Percentiles rank a stretch among this genome's conserved stretches.
Conservation (phyloP, 2,797 vertebrate genomes). For the Chelon labrosus region DNA sequence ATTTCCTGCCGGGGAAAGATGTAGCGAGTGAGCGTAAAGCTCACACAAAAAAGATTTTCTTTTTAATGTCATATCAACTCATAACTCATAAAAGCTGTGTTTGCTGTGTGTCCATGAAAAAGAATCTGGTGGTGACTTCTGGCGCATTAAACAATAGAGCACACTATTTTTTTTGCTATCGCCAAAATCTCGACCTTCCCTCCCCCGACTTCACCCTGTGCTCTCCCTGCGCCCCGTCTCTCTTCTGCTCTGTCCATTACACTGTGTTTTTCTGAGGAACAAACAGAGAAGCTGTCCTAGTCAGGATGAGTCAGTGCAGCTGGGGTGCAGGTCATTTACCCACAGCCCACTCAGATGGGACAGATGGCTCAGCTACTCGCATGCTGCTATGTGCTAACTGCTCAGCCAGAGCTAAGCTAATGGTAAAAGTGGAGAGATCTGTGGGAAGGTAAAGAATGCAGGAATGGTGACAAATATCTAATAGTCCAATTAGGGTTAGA, state of each 20-base stretch:
- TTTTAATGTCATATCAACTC: slow-evolving; percentile 30
- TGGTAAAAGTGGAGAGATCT: slow-evolving; percentile 15
- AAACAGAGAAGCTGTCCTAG: slow-evolving; percentile 74
- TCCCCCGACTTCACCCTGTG: slow-evolving; percentile 40
- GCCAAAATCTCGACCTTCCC: slow-evolving; percentile 55
- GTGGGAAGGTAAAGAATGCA: not conserved
- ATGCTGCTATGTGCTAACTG: slow-evolving; percentile 67
- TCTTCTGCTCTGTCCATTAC: slow-evolving; percentile 22
- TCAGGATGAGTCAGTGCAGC: slow-evolving; percentile 81
- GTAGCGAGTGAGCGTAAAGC: slow-evolving; percentile 14
- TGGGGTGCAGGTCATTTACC: slow-evolving; percentile 82
- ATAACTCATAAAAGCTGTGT: slow-evolving; percentile 19
- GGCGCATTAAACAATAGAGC: slow-evolving; percentile 39
- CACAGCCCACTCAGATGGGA: slow-evolving; percentile 74
- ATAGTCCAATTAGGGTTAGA: not conserved
- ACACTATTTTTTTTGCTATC: slow-evolving; percentile 52
- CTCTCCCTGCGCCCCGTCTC: slow-evolving; percentile 13
- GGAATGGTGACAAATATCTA: not conserved
- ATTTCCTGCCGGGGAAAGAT: slow-evolving; percentile 67
- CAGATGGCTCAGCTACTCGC: slow-evolving; percentile 75
- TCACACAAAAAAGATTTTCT: slow-evolving; percentile 21
- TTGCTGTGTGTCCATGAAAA: slow-evolving; percentile 34
- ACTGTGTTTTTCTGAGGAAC: slow-evolving; percentile 64
- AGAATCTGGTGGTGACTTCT: slow-evolving; percentile 34
- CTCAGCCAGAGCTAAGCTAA: slow-evolving; percentile 62